A percentile compares a stretch with the other conserved stretches of the same genome.
phyloP scores from a whole-genome alignment of 2,113 vertebrate species.

The Alces alces region DNA sequence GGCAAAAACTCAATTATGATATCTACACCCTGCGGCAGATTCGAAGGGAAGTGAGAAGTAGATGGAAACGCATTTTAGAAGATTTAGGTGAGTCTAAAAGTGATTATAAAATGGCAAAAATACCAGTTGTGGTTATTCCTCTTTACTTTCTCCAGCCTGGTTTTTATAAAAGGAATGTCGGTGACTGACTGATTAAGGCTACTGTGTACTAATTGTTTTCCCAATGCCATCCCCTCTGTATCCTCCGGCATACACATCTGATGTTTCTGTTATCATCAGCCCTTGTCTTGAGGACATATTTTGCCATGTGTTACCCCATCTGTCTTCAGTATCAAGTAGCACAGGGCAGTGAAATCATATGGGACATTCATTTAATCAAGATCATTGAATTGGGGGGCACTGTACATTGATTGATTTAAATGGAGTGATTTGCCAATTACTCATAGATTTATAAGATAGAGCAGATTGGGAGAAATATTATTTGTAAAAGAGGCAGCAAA shows the following conservation, averaged over 20 bases:
- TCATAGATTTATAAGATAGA: neutral
- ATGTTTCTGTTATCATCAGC: neutral
- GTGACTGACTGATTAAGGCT: neutral
- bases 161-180: neutral
- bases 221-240: neutral
- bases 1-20: constrained; percentile 95
- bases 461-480: neutral
- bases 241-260: neutral
- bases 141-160: neutral
- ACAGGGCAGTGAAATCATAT: neutral
- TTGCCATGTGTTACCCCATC: neutral
- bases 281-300: neutral
- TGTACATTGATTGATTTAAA: neutral
- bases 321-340: neutral
- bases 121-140: neutral
- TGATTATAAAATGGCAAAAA: neutral
- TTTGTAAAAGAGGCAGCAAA: neutral
- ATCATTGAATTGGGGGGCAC: neutral
- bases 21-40: constrained; percentile 87
- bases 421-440: neutral
- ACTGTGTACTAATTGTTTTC: neutral
- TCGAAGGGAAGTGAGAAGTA: constrained; percentile 85
- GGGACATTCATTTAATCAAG: neutral
- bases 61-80: constrained; percentile 91
- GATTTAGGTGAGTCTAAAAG: constrained; percentile 85